Conservation (phyloP, 2,113 vertebrate genomes). For the Clarias batrachus region DNA sequence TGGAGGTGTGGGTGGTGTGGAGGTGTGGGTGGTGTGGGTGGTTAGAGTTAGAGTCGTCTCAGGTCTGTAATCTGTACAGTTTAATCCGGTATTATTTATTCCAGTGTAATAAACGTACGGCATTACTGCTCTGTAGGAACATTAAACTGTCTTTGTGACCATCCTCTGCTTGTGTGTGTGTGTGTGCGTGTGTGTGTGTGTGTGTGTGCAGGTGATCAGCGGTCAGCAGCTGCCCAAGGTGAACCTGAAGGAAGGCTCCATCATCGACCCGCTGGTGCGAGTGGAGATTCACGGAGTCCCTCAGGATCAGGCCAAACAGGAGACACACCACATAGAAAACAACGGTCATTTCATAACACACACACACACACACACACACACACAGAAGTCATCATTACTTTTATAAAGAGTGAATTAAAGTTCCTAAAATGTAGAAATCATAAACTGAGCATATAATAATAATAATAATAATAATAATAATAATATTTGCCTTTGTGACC, state of each 20-base stretch:
- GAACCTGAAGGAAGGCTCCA: conserved; percentile 82
- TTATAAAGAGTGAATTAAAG: no score
- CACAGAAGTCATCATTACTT: neutral
- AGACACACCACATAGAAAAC: conserved; percentile 90
- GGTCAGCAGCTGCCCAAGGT: conserved; percentile 94
- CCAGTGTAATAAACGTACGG: neutral
- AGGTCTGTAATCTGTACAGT: neutral
- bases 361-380: neutral
- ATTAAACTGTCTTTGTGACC: neutral
- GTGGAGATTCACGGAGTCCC: conserved; percentile 89
- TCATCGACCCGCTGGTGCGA: conserved; percentile 88
- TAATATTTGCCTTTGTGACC: no score
- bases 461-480: no score
- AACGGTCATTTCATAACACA: conserved; percentile 75
- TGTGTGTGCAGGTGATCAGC: conserved; percentile 84
- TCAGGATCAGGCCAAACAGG: conserved; percentile 78
- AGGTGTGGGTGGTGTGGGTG: neutral
- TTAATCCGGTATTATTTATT: no score
- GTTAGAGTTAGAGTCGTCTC: neutral
- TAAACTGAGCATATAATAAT: no score
- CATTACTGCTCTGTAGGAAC: no score
- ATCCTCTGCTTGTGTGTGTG: neutral
- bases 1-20: no score
- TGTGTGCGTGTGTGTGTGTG: conserved; percentile 14
- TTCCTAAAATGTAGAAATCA: no score